Conservation (phyloP, 1,140 invertebrate genomes). For the Formica exsecta region DNA sequence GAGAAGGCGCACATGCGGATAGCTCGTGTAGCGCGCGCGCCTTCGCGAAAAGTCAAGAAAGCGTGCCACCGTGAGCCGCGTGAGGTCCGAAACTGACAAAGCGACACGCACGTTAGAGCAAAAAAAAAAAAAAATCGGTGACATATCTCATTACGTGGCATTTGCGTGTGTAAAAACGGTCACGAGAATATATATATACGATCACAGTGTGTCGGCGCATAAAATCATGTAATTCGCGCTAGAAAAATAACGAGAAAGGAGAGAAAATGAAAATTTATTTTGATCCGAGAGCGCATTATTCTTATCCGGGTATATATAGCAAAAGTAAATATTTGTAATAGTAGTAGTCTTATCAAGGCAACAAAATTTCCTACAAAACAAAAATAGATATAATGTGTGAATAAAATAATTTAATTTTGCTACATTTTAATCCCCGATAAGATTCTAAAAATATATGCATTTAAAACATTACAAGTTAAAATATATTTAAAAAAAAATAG, state of each 20-base stretch:
- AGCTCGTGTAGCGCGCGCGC: not conserved
- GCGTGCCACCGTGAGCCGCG: slow-evolving; percentile 52
- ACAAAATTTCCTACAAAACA: not conserved
- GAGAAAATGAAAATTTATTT: slow-evolving; percentile 14
- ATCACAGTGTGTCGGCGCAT: slow-evolving; percentile 28
- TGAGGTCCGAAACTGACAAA: slow-evolving; percentile 77
- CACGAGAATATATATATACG: slow-evolving; percentile 28
- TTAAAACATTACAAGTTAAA: not conserved
- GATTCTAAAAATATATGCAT: not conserved
- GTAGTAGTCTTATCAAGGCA: too few relatives aligned
- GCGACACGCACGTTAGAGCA: slow-evolving; percentile 74
- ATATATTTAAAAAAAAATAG: not conserved
- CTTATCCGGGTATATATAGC: too few relatives aligned
- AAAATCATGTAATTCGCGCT: slow-evolving; percentile 41
- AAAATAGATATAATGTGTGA: not conserved
- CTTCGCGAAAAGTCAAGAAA: slow-evolving; percentile 70
- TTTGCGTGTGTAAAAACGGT: slow-evolving; percentile 62
- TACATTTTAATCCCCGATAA: not conserved
- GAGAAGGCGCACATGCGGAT: not conserved
- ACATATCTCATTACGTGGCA: slow-evolving; percentile 62
- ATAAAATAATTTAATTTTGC: not conserved
- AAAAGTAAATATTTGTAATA: too few relatives aligned
- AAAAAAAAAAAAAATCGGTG: not conserved
- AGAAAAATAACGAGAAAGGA: slow-evolving; percentile 62
- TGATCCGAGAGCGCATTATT: too few relatives aligned